Conservation (phyloP, 2,888 invertebrate genomes). For the Idaea biselata region DNA sequence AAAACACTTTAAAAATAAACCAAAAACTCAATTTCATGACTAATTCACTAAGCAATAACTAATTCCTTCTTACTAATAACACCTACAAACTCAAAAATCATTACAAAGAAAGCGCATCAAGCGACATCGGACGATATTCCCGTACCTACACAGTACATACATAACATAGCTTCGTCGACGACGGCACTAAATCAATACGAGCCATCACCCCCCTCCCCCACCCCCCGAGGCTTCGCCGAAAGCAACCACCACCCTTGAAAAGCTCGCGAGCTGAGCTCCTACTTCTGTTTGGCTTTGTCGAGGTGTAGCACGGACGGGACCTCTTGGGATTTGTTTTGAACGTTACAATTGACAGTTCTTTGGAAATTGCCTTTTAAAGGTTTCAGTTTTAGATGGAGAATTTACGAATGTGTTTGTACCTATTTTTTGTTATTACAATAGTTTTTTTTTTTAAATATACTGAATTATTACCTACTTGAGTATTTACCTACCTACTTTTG, state of each 20-base stretch:
- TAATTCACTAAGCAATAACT: neutral
- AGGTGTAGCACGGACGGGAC: slow-evolving; percentile 72
- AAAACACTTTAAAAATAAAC: neutral
- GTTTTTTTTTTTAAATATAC: too few species aligned
- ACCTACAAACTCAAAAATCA: slow-evolving; percentile 9
- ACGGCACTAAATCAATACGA: slow-evolving; percentile 82
- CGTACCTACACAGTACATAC: slow-evolving; percentile 74
- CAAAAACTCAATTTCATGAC: neutral
- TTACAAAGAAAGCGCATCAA: slow-evolving; percentile 77
- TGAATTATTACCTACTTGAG: neutral
- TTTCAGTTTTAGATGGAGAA: slow-evolving; percentile 6
- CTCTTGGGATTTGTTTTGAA: slow-evolving; percentile 75
- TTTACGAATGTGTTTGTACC: neutral
- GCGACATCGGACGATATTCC: slow-evolving; percentile 68
- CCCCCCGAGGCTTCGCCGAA: slow-evolving; percentile 69
- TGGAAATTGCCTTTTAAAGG: slow-evolving; percentile 53
- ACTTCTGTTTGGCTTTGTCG: slow-evolving; percentile 81
- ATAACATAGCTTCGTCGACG: slow-evolving; percentile 77
- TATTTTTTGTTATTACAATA: neutral
- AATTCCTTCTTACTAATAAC: neutral
- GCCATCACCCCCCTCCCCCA: slow-evolving; percentile 72
- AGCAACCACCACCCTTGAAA: slow-evolving; percentile 80
- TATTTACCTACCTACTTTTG: neutral
- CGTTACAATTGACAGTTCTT: slow-evolving; percentile 71
- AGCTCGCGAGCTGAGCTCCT: slow-evolving; percentile 80